These are phyloP conservation scores for Lepidurus arcticus DNA, from an alignment of 1,140 invertebrate species.

Conservation along the genomic window DNA sequence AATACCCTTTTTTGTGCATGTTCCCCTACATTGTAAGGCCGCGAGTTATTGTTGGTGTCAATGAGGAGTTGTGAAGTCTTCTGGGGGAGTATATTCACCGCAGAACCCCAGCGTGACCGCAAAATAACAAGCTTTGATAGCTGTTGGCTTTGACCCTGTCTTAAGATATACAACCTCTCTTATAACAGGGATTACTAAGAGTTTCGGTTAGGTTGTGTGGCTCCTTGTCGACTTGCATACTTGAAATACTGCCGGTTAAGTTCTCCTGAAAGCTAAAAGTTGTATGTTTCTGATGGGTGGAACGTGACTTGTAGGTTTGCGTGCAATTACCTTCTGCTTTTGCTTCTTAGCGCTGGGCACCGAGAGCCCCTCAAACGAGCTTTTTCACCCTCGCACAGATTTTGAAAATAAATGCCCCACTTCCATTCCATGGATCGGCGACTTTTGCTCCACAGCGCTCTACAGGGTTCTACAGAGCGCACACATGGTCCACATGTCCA, in stretches of 20 bases:
- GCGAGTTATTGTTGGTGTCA: background rate
- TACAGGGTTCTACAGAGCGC: too few relatives aligned
- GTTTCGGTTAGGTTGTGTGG: background rate
- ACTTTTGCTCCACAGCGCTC: too few relatives aligned
- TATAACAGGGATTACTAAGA: conserved; percentile 10
- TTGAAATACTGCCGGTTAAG: too few relatives aligned
- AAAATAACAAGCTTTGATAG: conserved; percentile 16
- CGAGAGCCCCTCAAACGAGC: background rate
- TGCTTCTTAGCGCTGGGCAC: background rate
- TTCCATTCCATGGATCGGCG: too few relatives aligned
- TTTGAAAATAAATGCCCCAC: background rate
- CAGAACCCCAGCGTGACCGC: background rate
- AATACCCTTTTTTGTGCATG: background rate
- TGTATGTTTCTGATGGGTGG: background rate
- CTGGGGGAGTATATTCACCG: background rate
- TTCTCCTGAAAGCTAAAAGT: background rate
- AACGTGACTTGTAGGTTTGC: conserved; percentile 8
- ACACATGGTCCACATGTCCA: too few relatives aligned
- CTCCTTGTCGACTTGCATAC: background rate
- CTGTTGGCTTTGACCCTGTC: background rate
- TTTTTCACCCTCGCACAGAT: background rate
- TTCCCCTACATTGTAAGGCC: too few relatives aligned
- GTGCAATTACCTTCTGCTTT: conserved; percentile 6
- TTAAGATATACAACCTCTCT: background rate
- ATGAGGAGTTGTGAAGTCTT: background rate